Conservation (phyloP, 2,888 invertebrate genomes). For the Parnassius mnemosyne region DNA sequence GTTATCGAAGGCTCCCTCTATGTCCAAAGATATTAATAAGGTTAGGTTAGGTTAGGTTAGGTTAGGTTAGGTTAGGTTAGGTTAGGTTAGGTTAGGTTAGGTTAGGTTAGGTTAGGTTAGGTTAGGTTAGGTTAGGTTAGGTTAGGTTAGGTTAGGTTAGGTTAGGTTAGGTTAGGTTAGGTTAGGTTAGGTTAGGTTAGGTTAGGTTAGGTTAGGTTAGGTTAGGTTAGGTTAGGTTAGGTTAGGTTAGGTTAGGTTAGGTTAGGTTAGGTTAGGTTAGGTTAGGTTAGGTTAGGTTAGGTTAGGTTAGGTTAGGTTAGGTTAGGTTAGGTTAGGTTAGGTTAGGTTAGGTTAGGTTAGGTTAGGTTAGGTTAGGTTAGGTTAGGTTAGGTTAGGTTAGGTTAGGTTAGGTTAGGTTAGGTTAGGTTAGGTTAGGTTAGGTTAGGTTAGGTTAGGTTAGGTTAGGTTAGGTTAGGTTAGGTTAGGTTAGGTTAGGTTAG, state of each 20-base stretch:
- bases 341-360: constrained; percentile 21
- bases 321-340: neutral
- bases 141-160: constrained; percentile 25
- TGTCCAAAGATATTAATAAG: neutral
- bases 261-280: constrained; percentile 5
- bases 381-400: no score
- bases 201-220: constrained; percentile 24
- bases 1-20: no score
- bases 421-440: no score
- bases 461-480: no score
- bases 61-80: no score
- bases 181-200: constrained; percentile 25
- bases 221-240: constrained; percentile 21
- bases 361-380: constrained; percentile 15
- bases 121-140: constrained; percentile 26
- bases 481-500: no score
- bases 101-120: constrained; percentile 24
- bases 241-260: constrained; percentile 26
- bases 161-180: constrained; percentile 24
- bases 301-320: neutral
- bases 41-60: neutral
- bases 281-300: constrained; percentile 2
- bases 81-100: constrained; percentile 2
- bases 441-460: no score
- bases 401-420: no score